Evolutionary conservation across 2,113 vertebrate genomes (phyloP).

Genomic region (Chaetops frenatus): DNA sequence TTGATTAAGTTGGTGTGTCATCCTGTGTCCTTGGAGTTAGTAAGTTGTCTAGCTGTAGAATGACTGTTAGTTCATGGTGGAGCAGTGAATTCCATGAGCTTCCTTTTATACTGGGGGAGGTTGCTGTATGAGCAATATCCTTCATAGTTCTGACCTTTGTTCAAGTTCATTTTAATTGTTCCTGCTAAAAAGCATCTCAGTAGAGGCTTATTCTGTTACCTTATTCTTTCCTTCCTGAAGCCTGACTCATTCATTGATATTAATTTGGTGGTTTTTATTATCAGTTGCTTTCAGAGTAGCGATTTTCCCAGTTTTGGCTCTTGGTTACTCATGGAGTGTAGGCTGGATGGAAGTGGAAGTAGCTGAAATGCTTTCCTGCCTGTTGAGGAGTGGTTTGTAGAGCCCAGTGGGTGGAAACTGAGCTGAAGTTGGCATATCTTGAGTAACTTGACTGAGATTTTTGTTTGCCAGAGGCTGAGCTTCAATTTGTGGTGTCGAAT

Average conservation of each 20-base stretch:
- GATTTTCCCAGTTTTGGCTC: neutral
- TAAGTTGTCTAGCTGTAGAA: neutral
- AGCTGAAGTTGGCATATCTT: neutral
- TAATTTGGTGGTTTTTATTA: neutral
- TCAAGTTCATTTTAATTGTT: constrained; percentile 14
- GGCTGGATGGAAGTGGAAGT: neutral
- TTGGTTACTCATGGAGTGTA: neutral
- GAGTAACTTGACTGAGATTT: neutral
- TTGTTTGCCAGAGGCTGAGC: neutral
- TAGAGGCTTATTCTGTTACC: neutral
- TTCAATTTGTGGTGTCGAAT: accelerated
- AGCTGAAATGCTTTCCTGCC: neutral
- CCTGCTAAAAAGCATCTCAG: neutral
- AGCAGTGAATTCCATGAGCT: neutral
- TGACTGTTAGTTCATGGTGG: neutral
- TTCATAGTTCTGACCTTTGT: neutral
- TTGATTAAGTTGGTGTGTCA: neutral
- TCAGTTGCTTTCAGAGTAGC: neutral
- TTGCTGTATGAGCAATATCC: constrained; percentile 22
- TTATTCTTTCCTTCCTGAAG: constrained; percentile 28
- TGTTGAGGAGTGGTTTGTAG: neutral
- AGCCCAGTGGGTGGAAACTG: neutral
- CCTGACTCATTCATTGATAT: constrained; percentile 45
- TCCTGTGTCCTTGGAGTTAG: neutral
- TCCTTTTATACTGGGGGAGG: neutral